phyloP scores from a whole-genome alignment of 1,140 invertebrate genomes.

The Adelges cooleyi region DNA sequence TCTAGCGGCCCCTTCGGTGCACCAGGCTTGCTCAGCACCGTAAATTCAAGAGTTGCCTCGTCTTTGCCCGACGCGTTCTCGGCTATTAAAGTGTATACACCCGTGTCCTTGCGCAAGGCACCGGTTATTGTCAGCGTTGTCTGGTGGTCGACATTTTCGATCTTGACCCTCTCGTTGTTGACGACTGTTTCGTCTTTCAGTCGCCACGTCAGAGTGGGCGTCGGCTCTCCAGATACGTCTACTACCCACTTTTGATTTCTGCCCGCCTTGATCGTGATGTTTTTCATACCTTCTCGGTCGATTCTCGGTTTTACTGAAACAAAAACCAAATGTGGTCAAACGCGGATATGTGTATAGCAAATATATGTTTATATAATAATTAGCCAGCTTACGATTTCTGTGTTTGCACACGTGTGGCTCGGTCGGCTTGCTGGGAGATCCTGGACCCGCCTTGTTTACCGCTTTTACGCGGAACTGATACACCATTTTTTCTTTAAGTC shows the following conservation, averaged over 20 bases:
- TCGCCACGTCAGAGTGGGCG: slow-evolving; percentile 73
- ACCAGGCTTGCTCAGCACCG: slow-evolving; percentile 71
- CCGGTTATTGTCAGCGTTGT: slow-evolving; percentile 77
- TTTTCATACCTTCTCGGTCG: slow-evolving; percentile 77
- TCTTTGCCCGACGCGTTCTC: slow-evolving; percentile 85
- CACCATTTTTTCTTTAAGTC: slow-evolving; percentile 82
- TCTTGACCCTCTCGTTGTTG: slow-evolving; percentile 71
- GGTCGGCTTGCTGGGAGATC: slow-evolving; percentile 80
- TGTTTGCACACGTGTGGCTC: slow-evolving; percentile 88
- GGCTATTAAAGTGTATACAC: slow-evolving; percentile 77
- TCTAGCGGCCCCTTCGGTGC: slow-evolving; percentile 80
- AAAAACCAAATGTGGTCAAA: not conserved
- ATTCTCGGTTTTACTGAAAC: slow-evolving; percentile 76
- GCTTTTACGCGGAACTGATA: slow-evolving; percentile 88
- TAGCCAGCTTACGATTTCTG: slow-evolving; percentile 64
- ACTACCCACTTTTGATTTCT: slow-evolving; percentile 87
- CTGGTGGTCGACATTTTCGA: slow-evolving; percentile 83
- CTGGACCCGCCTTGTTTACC: slow-evolving; percentile 79
- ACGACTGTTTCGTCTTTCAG: slow-evolving; percentile 71
- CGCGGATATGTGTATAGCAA: too few relatives aligned
- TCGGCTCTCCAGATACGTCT: slow-evolving; percentile 78
- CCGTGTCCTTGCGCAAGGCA: slow-evolving; percentile 75
- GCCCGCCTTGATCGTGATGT: slow-evolving; percentile 73
- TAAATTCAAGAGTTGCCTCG: slow-evolving; percentile 77
- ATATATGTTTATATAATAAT: not conserved